These are phyloP conservation scores for Eumaeus atala DNA, from an alignment of 1,140 invertebrate species.

Conservation along the genomic window DNA sequence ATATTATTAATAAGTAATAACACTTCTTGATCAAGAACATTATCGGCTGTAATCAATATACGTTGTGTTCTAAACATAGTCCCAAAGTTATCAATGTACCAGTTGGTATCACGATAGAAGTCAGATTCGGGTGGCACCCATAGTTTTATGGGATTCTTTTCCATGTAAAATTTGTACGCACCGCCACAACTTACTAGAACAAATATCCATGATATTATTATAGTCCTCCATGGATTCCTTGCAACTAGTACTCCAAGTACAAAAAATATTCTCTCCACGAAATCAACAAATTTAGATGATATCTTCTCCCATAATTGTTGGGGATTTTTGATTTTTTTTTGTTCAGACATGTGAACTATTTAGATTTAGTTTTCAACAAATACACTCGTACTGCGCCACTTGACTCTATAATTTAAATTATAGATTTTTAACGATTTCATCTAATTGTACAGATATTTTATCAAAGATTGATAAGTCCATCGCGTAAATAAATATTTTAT, in stretches of 20 bases:
- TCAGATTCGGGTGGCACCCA: constrained; percentile 82
- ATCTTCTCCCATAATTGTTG: constrained; percentile 61
- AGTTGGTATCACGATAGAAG: constrained; percentile 81
- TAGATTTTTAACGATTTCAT: too few relatives aligned
- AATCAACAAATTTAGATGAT: constrained; percentile 55
- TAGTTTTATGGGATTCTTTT: constrained; percentile 81
- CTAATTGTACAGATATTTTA: too few relatives aligned
- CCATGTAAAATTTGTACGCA: constrained; percentile 76
- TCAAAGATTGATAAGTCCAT: too few relatives aligned
- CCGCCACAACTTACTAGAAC: constrained; percentile 73
- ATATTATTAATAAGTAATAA: constrained; percentile 51
- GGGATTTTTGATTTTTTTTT: constrained; percentile 44
- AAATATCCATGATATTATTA: constrained; percentile 70
- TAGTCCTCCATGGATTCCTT: constrained; percentile 72
- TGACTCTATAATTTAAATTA: too few relatives aligned
- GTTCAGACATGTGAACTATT: constrained; percentile 41
- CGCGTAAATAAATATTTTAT: too few relatives aligned
- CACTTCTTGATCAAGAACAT: constrained; percentile 78
- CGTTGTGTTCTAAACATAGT: constrained; percentile 78
- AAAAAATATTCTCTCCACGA: constrained; percentile 65
- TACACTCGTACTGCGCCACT: neutral
- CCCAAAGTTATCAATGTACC: constrained; percentile 81
- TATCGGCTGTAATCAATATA: constrained; percentile 78
- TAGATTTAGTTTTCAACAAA: neutral
- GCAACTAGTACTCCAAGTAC: constrained; percentile 71